Percentiles rank a stretch among this genome's conserved stretches.
phyloP scores from a whole-genome alignment of 2,888 invertebrate genomes.

The Nemurella pictetii region DNA sequence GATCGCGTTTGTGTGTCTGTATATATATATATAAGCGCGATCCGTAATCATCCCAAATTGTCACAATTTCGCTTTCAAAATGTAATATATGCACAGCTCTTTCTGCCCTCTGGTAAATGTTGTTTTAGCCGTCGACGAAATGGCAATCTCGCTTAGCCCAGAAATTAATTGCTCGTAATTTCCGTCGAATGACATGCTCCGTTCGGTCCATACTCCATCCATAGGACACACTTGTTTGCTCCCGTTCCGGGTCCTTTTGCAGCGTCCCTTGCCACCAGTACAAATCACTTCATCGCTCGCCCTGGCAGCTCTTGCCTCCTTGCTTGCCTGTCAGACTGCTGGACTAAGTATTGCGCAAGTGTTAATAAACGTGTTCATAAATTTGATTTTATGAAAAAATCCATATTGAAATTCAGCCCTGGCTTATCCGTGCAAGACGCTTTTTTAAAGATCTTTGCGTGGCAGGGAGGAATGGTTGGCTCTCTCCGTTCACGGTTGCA shows the following conservation, averaged over 20 bases:
- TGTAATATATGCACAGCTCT: neutral
- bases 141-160: neutral
- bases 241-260: neutral
- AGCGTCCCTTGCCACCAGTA: too few species aligned
- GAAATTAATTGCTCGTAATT: neutral
- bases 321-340: too few species aligned
- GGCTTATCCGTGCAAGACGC: neutral
- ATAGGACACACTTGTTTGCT: neutral
- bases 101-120: neutral
- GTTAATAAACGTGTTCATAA: neutral
- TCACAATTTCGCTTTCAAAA: neutral
- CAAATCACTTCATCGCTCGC: too few species aligned
- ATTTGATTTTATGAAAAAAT: neutral
- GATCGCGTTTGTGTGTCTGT: too few species aligned
- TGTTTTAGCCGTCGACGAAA: neutral
- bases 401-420: neutral
- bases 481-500: too few species aligned
- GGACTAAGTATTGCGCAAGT: neutral
- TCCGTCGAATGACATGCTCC: neutral
- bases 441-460: neutral
- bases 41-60: neutral
- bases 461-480: too few species aligned
- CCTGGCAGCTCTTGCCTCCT: too few species aligned
- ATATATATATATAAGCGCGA: neutral
- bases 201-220: neutral